These are phyloP conservation scores for Drosophila nebulosa DNA, from an alignment of 1,140 invertebrate species.

Conservation along the genomic window DNA sequence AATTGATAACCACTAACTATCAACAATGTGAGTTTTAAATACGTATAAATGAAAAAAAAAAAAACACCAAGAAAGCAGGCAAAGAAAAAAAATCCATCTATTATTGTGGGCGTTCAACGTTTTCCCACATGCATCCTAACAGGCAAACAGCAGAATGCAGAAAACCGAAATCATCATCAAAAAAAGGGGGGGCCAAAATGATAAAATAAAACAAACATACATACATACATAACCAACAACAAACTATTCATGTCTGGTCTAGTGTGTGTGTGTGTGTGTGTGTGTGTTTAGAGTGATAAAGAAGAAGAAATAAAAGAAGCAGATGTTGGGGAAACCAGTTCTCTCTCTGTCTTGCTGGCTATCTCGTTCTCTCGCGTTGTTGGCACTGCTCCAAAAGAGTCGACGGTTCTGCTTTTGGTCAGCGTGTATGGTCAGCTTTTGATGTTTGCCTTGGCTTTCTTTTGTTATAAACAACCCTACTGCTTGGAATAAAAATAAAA, in stretches of 20 bases:
- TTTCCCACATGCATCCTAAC: slow-evolving; percentile 77
- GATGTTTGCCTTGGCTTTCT: slow-evolving; percentile 61
- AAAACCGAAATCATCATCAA: slow-evolving; percentile 1
- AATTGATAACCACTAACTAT: slow-evolving; percentile 51
- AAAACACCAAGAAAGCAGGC: slow-evolving; percentile 42
- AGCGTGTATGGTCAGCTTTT: slow-evolving; percentile 59
- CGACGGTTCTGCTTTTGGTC: slow-evolving; percentile 30
- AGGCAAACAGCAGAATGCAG: slow-evolving; percentile 59
- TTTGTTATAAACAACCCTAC: slow-evolving; percentile 41
- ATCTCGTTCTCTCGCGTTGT: neutral
- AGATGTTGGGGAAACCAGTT: slow-evolving; percentile 39
- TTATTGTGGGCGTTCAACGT: slow-evolving; percentile 81
- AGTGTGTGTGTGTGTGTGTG: slow-evolving; percentile 6
- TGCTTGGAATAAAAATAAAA: slow-evolving; percentile 18
- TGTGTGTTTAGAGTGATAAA: slow-evolving; percentile 24
- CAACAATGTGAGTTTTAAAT: slow-evolving; percentile 14
- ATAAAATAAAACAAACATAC: slow-evolving; percentile 27
- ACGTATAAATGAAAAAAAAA: neutral
- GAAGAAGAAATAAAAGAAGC: slow-evolving; percentile 29
- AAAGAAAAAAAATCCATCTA: slow-evolving; percentile 59
- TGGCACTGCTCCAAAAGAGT: slow-evolving; percentile 38
- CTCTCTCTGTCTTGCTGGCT: neutral
- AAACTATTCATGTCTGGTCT: neutral
- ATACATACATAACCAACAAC: neutral
- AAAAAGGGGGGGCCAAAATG: slow-evolving; percentile 16